Evolutionary conservation across 2,888 invertebrate species (phyloP).

Genomic region (Vanessa cardui): DNA sequence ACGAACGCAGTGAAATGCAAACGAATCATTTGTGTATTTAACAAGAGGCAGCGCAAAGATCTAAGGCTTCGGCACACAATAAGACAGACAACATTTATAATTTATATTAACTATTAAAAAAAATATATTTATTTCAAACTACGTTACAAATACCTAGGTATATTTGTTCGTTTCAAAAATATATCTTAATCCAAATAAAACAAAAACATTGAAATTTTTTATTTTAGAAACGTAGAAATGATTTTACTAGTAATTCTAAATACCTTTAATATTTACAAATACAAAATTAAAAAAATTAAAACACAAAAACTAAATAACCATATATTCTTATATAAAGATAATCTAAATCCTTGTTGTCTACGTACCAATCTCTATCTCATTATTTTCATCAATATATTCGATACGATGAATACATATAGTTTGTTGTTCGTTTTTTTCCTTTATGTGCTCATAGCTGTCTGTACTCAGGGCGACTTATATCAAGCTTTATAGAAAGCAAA

Average conservation of each 20-base stretch:
- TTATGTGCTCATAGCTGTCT: background rate
- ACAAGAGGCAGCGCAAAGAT: constrained; percentile 30
- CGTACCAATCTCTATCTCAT: background rate
- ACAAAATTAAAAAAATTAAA: background rate
- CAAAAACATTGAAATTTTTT: too few species aligned
- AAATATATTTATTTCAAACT: too few species aligned
- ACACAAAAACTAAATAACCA: too few species aligned
- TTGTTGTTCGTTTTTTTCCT: constrained; percentile 4
- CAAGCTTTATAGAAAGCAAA: constrained; percentile 25
- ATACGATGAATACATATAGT: background rate
- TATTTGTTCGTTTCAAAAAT: too few species aligned
- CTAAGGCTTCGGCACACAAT: constrained; percentile 16
- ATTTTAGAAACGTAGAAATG: too few species aligned
- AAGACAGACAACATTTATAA: background rate
- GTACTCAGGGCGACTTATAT: constrained; percentile 18
- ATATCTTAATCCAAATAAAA: too few species aligned
- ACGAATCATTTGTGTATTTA: constrained; percentile 45
- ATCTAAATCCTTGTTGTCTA: background rate
- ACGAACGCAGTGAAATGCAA: constrained; percentile 65
- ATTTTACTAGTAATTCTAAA: too few species aligned
- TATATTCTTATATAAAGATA: too few species aligned
- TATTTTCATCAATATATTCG: background rate
- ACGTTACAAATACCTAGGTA: too few species aligned
- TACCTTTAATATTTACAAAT: too few species aligned
- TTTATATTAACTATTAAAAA: background rate